phyloP scores from a whole-genome alignment of 2,888 invertebrate species.

The Scrobipalpa atriplicella region DNA sequence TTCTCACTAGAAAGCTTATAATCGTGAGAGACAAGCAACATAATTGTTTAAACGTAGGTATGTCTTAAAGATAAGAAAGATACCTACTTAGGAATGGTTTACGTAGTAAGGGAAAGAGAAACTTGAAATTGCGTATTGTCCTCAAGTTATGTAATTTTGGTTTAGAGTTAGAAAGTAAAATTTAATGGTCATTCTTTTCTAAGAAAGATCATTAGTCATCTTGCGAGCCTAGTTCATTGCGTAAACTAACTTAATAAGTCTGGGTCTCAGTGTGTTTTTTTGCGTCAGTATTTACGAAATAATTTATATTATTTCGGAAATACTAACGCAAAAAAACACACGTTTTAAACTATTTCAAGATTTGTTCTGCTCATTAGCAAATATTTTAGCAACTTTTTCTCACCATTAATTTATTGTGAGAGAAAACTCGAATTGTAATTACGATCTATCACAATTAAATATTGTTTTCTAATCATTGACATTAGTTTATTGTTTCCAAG shows the following conservation, averaged over 20 bases:
- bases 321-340: no score
- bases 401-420: conserved; percentile 9
- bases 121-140: conserved; percentile 40
- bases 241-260: conserved; percentile 5
- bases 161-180: conserved; percentile 24
- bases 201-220: conserved; percentile 31
- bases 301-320: no score
- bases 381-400: conserved; percentile 5
- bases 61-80: conserved; percentile 22
- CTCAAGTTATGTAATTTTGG: conserved; percentile 33
- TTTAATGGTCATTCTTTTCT: conserved; percentile 27
- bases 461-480: background rate
- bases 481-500: background rate
- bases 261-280: background rate
- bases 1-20: conserved; percentile 26
- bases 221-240: background rate
- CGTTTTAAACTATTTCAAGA: conserved; percentile 6
- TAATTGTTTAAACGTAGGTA: conserved; percentile 28
- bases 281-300: background rate
- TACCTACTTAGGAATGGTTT: conserved; percentile 33
- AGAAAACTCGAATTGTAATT: background rate
- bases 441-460: background rate
- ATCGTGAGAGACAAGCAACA: conserved; percentile 26
- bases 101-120: conserved; percentile 36
- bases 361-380: background rate